Evolutionary conservation across 2,113 vertebrate genomes (phyloP).

Genomic region (Coturnix japonica): DNA sequence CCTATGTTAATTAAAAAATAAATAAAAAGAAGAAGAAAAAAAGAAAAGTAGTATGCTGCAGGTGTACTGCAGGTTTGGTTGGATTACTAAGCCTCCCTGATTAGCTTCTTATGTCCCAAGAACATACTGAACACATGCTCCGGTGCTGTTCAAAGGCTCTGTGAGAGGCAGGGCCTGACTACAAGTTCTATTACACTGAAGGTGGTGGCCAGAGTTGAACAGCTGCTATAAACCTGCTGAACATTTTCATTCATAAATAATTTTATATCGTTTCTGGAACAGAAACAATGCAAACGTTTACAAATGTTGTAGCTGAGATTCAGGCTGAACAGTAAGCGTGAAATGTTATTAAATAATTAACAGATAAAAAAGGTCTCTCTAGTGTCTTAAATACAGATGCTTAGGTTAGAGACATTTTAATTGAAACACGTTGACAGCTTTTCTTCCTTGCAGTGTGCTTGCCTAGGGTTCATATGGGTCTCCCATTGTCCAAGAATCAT

Average conservation of each 20-base stretch:
- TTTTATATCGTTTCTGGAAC: slow-evolving; percentile 91
- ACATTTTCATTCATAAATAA: slow-evolving; percentile 92
- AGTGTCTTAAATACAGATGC: neutral
- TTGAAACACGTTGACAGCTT: neutral
- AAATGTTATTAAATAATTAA: slow-evolving; percentile 36
- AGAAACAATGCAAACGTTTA: slow-evolving; percentile 63
- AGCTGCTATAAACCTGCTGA: slow-evolving; percentile 88
- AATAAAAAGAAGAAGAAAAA: too few relatives aligned
- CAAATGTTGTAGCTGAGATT: slow-evolving; percentile 41
- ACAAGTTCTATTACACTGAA: slow-evolving; percentile 75
- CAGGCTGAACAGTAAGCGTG: slow-evolving; percentile 3
- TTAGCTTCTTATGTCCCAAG: slow-evolving; percentile 59
- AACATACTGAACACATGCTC: slow-evolving; percentile 74
- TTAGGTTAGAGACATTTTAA: slow-evolving; percentile 4
- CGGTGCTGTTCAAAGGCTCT: slow-evolving; percentile 66
- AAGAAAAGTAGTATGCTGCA: neutral
- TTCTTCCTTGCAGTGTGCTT: neutral
- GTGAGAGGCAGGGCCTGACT: slow-evolving; percentile 65
- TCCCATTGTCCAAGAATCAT: neutral
- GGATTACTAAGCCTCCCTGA: slow-evolving; percentile 37
- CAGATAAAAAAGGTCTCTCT: slow-evolving; percentile 37
- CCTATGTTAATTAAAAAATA: neutral
- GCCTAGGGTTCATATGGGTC: neutral
- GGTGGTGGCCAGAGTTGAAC: slow-evolving; percentile 81
- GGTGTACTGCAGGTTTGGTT: neutral